These are phyloP conservation scores for Hemitrygon akajei DNA, from an alignment of 2,797 vertebrate genomes.

Conservation along the genomic window DNA sequence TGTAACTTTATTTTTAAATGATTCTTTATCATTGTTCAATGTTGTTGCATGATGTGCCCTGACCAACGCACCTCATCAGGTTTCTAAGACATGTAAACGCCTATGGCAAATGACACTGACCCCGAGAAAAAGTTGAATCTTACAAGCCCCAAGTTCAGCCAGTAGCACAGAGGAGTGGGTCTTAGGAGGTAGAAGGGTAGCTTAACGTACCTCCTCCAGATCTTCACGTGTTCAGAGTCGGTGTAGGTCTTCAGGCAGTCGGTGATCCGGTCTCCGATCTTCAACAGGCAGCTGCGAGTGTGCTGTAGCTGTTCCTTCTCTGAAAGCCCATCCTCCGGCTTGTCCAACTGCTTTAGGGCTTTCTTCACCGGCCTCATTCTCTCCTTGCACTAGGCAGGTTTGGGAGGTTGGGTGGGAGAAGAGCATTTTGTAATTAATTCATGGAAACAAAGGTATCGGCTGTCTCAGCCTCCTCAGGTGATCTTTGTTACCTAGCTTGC, in stretches of 20 bases:
- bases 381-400: constrained; percentile 80
- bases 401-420: background rate
- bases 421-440: background rate
- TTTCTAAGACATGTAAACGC: too few species aligned
- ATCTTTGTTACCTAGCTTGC: background rate
- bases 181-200: background rate
- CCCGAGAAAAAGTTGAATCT: too few species aligned
- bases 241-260: constrained; percentile 96
- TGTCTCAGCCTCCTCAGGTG: background rate
- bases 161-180: background rate
- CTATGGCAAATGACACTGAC: too few species aligned
- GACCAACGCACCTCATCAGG: too few species aligned
- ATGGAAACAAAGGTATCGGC: too few species aligned
- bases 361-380: constrained; percentile 97
- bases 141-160: background rate
- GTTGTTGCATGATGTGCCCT: too few species aligned
- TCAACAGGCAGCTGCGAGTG: constrained; percentile 87
- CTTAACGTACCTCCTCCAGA: constrained; percentile 76
- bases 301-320: constrained; percentile 96
- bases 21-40: too few species aligned
- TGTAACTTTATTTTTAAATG: too few species aligned
- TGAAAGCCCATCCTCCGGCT: constrained; percentile 85
- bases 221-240: constrained; percentile 85
- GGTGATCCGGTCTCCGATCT: constrained; percentile 94
- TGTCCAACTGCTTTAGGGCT: constrained; percentile 95